phyloP scores from a whole-genome alignment of 2,113 vertebrate species.

The Oenanthe oenanthe region DNA sequence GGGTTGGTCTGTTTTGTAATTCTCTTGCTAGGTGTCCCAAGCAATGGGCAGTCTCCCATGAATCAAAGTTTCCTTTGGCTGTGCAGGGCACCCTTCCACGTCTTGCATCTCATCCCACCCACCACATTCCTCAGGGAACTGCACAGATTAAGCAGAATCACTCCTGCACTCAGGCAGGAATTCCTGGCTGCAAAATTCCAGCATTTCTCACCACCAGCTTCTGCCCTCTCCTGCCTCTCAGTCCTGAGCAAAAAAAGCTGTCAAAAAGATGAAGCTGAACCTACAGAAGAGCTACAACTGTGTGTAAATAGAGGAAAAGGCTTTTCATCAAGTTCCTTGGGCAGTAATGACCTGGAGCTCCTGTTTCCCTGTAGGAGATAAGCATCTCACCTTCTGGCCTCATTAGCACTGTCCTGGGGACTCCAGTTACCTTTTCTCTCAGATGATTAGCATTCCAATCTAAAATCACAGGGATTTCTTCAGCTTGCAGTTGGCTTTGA shows the following conservation, averaged over 20 bases:
- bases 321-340: background rate
- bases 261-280: background rate
- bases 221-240: rapidly evolving
- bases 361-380: background rate
- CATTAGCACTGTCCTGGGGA: background rate
- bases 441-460: background rate
- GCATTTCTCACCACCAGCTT: background rate
- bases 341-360: background rate
- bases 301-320: background rate
- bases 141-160: background rate
- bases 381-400: background rate
- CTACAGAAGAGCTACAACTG: background rate
- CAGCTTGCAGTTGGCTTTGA: background rate
- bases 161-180: background rate
- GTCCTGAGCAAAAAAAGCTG: background rate
- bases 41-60: background rate
- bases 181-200: background rate
- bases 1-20: background rate
- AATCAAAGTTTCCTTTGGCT: background rate
- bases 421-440: background rate
- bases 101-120: background rate
- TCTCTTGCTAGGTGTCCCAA: background rate
- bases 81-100: background rate
- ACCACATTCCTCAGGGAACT: background rate
- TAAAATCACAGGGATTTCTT: background rate